Evolutionary conservation across 2,888 invertebrate genomes (phyloP), one percentile per base, ranked within the genome.

Genomic region (Dioctria linearis): DNA sequence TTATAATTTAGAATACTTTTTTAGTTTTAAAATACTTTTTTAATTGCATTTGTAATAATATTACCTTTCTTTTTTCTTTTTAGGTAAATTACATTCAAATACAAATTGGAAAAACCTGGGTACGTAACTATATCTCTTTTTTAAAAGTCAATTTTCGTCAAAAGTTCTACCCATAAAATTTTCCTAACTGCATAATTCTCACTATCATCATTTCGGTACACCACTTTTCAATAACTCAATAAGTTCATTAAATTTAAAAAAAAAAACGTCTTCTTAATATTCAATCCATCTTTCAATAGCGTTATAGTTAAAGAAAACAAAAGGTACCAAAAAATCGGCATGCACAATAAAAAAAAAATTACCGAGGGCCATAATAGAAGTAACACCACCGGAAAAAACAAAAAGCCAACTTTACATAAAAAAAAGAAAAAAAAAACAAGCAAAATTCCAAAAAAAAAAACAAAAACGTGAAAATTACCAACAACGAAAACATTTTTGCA

Each of bases 401-500:
- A 67, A 67, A 67, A 42, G 25, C n/a, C 54, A n/a, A 25, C 25
- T 25, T 2, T 37, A 63, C 39, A 63, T 8, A 37, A 9, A 37
- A 37, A 6, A 63, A 63, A 40, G 25, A 5, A 63, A 63, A 37
- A 25, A 37, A 5, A 57, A 8, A 49, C 40, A 42, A 42, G 65
- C 42, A 13, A 40, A 42, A 65, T 11, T 49, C 8, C 37, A 51
- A 69, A 51, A n/a, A 25, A 51, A 69, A 51, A n/a, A 69, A 37
- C 4, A 51, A 39, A 51, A 69, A 11, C 42, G 51, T 69, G 69
- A 51, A 69, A 69, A 69, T 69, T 69, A 69, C 49, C 49, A 11
- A 54, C 69, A 69, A 51, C 51, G 39, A 69, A 51, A 69, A 51
- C 69, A 69, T 51, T 69, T 65, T 3, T 69, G 69, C 69, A 69